These are phyloP conservation scores for Steinernema khuongi DNA, from an alignment of 1,140 invertebrate genomes.

Conservation along the genomic window DNA sequence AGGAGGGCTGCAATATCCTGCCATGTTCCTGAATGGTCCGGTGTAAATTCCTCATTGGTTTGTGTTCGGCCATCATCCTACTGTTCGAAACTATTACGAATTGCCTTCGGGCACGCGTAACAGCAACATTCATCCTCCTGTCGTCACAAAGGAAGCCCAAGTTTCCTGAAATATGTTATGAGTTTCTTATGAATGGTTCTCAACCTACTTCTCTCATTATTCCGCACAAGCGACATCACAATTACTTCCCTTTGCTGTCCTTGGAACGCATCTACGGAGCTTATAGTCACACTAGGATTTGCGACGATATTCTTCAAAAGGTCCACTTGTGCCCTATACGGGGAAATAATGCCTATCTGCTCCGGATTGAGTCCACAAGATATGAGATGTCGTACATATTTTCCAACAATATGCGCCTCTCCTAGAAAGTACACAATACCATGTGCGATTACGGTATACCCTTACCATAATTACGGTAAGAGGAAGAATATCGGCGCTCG, in stretches of 20 bases:
- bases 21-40: background rate
- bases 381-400: constrained; percentile 16
- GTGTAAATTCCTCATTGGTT: background rate
- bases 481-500: background rate
- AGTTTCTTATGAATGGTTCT: background rate
- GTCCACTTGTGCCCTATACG: constrained; percentile 25
- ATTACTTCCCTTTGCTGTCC: constrained; percentile 48
- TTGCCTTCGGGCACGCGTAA: background rate
- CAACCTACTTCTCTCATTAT: constrained; percentile 22
- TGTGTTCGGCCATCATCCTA: background rate
- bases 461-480: constrained; percentile 14
- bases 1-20: background rate
- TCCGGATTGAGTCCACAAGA: background rate
- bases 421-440: background rate
- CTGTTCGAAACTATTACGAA: background rate
- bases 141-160: background rate
- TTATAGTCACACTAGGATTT: constrained; percentile 26
- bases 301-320: constrained; percentile 8
- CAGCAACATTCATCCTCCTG: background rate
- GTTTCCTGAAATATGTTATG: background rate
- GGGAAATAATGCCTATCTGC: constrained; percentile 28
- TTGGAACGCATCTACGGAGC: constrained; percentile 46
- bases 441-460: background rate
- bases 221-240: constrained; percentile 49
- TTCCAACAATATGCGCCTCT: constrained; percentile 21